phyloP scores from a whole-genome alignment of 1,140 invertebrate genomes.

The Plodia interpunctella region DNA sequence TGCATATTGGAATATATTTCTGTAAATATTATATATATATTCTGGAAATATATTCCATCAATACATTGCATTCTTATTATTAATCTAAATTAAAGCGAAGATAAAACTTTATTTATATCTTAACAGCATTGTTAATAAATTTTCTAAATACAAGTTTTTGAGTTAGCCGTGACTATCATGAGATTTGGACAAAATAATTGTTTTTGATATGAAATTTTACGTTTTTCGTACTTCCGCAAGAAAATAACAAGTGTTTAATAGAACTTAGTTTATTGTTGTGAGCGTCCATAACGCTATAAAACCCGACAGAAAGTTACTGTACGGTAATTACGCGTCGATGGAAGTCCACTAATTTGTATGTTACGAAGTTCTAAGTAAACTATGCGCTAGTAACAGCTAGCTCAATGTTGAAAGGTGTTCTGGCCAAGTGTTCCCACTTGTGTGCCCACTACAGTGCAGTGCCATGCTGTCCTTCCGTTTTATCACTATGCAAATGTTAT shows the following conservation, averaged over 20 bases:
- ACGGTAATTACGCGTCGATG: too few relatives aligned
- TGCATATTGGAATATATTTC: conserved; percentile 24
- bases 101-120: conserved; percentile 39
- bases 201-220: neutral
- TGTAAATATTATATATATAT: too few relatives aligned
- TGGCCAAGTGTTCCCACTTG: neutral
- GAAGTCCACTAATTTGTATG: neutral
- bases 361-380: neutral
- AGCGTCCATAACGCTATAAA: neutral
- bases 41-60: conserved; percentile 47
- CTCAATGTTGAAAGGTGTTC: neutral
- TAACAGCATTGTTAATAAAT: conserved; percentile 31
- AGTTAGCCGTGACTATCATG: conserved; percentile 33
- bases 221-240: too few relatives aligned
- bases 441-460: conserved; percentile 7
- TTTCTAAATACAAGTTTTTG: conserved; percentile 25
- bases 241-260: neutral
- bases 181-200: neutral
- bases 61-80: conserved; percentile 45
- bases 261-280: neutral
- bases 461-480: neutral
- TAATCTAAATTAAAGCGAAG: conserved; percentile 44
- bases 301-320: neutral
- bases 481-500: neutral
- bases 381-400: neutral